Evolutionary conservation across 2,113 vertebrate species (phyloP).

Genomic region (cattle (Bos taurus)): DNA sequence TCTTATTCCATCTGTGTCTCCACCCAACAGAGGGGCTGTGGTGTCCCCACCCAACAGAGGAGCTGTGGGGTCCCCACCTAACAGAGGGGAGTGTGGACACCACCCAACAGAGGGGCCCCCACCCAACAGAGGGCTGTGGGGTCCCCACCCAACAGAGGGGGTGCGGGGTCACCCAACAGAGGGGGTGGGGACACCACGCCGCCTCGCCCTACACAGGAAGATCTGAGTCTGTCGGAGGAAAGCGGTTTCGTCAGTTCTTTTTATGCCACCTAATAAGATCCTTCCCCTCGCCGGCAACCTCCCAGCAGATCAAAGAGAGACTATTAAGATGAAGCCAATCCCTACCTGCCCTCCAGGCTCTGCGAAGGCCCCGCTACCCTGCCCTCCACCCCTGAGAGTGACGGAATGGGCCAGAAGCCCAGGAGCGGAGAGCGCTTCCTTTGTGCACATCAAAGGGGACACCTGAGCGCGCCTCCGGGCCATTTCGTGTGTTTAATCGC

Average conservation of each 20-base stretch:
- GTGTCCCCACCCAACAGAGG: not conserved
- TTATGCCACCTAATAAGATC: slow-evolving; percentile 69
- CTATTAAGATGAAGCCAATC: slow-evolving; percentile 60
- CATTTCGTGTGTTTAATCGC: slow-evolving; percentile 68
- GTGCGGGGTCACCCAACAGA: too few species aligned
- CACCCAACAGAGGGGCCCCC: too few species aligned
- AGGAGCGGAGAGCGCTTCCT: slow-evolving; percentile 62
- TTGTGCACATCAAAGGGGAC: slow-evolving; percentile 77
- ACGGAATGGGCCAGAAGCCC: slow-evolving; percentile 55
- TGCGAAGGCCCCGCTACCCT: slow-evolving; percentile 62
- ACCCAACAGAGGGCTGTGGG: not conserved
- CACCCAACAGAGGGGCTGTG: too few species aligned
- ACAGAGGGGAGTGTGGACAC: not conserved
- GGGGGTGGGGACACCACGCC: not conserved
- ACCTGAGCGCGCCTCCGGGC: slow-evolving; percentile 66
- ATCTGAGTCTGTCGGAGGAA: not conserved
- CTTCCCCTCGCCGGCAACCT: slow-evolving; percentile 72
- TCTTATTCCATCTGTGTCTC: not conserved
- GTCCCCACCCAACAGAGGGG: too few species aligned
- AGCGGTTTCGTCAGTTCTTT: slow-evolving; percentile 47
- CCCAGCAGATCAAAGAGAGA: slow-evolving; percentile 77
- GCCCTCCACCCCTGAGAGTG: slow-evolving; percentile 72
- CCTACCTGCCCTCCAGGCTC: slow-evolving; percentile 67
- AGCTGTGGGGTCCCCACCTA: not conserved
- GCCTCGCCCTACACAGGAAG: not conserved